Evolutionary conservation across 2,113 vertebrate species (phyloP), one percentile per base, ranked within the genome.

Genomic region (Prionailurus bengalensis): DNA sequence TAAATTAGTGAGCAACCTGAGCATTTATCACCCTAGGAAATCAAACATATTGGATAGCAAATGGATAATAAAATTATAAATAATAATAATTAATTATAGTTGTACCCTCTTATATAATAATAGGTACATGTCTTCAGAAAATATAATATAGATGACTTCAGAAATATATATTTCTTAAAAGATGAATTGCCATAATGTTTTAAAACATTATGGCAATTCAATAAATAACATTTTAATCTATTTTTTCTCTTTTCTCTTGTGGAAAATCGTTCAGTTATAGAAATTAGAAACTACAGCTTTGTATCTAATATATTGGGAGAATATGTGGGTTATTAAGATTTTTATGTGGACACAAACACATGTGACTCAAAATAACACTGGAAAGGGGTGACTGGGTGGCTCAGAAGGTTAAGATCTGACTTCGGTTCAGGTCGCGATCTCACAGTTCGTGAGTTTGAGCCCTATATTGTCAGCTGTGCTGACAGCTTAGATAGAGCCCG

Each of bases 1-100:
- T 93, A 98, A 97, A 95, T 76, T 61, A 96, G 48, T 86, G 17
- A 97, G 55, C 6, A 92, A 76, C 10, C 19, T 87, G 63, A 93
- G 79, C 87, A 97, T 97, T 89, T 68, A 73, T 73, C 33, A 48
- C 1, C 19, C 36, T 17, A 29, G 5, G 53, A 68, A 7, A 63
- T 48, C 51, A 86, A 95, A 83, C 39, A 82, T 78, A 39, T 63
- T 82, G 12, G 58, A 93, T 94, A 92, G 13, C 9, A 92, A 92
- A 58, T 78, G 10, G 90, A 94, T 79, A 71, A 81, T 71, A 86
- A 71, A 65, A 31, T 66, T 58, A 89, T 55, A 63, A 82, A 86
- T 87, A 71, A 96, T 88, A 71, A 95, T 80, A 92, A 48, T 53
- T 73, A 70, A 91, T 33, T 61, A 19, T 79, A 81, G 12, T 2